Evolutionary conservation across 2,797 vertebrate genomes (phyloP), one percentile per base, ranked within the genome.

Genomic region (Lates japonicus): DNA sequence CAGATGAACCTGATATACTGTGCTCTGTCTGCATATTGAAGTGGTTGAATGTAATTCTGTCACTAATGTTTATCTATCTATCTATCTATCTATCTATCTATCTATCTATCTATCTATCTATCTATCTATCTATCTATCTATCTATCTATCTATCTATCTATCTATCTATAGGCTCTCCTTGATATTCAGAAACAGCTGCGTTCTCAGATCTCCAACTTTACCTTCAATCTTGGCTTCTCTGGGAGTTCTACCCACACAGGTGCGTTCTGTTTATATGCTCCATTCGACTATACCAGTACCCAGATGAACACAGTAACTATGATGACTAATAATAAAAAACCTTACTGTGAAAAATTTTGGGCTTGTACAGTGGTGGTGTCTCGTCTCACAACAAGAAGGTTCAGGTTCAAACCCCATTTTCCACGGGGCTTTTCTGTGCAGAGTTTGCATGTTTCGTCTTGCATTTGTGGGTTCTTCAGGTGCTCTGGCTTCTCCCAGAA

Each of bases 151-250:
- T 81, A n/a, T 81, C 51, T 76, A 20, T 64, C 46, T 71, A 3
- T 88, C 66, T 66, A 2, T 84, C 89, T 72, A 0, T 65, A 99
- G 98, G 97, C 97, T 90, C 97, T 99, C 80, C 96, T 99, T 91
- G 97, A 99, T 89, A 98, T 97, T 58, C 98, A 99, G 96, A 97
- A 95, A 88, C 96, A 97, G 91, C 96, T 99, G 91, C 97, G 98
- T 80, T 96, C 96, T 95, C 97, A 97, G 90, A 97, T 99, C 94
- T 97, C 97, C 91, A 99, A 99, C 96, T 99, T 99, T 90, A 99
- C 98, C 93, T 99, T 99, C 95, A 99, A 99, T 96, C 96, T 99
- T 92, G 98, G 98, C 93, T 99, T 98, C 96, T 99, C 98, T 90
- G 98, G 98, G 91, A 99, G 94, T 99, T 99, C 95, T 99, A 99